A percentile compares a stretch with the other conserved stretches of the same genome.
Conservation (phyloP, 2,113 vertebrate species). For the Anhinga rufa region DNA sequence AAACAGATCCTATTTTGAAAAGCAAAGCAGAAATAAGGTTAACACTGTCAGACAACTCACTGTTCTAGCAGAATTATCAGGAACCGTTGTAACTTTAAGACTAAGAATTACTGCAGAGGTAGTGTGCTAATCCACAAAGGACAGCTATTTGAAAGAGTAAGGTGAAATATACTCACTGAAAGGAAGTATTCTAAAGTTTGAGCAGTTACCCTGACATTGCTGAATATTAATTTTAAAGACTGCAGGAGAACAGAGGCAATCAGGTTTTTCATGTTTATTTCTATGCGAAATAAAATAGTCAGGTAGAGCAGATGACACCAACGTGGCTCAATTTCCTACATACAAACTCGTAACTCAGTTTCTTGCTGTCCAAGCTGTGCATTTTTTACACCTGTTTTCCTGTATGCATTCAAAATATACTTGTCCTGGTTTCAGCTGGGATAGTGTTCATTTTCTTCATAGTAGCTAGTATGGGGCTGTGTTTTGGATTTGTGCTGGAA, state of each 20-base stretch:
- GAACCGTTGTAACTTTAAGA: background rate
- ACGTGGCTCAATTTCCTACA: background rate
- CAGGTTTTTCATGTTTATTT: background rate
- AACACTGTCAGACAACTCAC: background rate
- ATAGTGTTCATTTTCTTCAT: no score
- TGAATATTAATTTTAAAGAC: background rate
- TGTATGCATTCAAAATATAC: background rate
- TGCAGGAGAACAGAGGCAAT: background rate
- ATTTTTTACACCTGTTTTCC: background rate
- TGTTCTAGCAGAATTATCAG: background rate
- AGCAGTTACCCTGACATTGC: background rate
- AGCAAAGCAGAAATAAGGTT: constrained; percentile 21
- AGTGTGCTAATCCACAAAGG: background rate
- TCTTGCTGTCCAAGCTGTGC: background rate
- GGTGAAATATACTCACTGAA: background rate
- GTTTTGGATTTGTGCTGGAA: no score
- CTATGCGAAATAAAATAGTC: background rate
- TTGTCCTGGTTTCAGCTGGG: background rate
- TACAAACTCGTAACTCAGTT: background rate
- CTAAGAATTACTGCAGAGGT: background rate
- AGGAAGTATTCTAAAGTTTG: background rate
- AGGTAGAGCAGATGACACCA: background rate
- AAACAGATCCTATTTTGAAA: background rate
- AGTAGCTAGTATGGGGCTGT: no score
- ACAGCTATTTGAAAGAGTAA: background rate